phyloP scores from a whole-genome alignment of 1,140 invertebrate species.

The Nylanderia fulva region DNA sequence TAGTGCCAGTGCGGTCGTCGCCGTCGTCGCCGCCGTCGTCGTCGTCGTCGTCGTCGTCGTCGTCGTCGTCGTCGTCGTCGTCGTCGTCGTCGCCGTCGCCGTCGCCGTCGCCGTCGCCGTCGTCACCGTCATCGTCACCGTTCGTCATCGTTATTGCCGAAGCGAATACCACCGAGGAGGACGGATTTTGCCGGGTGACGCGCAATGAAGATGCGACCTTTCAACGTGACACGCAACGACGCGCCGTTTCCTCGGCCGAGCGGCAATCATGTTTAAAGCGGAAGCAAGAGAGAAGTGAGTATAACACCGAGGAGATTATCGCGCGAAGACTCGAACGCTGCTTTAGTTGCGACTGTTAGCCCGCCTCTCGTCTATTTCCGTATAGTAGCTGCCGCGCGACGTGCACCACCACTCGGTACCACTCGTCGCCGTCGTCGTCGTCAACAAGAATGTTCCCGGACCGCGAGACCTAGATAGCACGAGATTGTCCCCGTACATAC shows the following conservation, averaged over 20 bases:
- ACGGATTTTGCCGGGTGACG: conserved; percentile 5
- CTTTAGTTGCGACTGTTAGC: not conserved
- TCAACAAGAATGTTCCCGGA: conserved; percentile 48
- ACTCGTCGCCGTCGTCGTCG: not conserved
- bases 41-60: conserved; percentile 17
- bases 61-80: not conserved
- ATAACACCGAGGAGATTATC: not conserved
- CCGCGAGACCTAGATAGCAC: conserved; percentile 53
- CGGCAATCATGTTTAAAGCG: conserved; percentile 38
- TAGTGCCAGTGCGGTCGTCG: conserved; percentile 61
- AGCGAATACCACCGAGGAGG: not conserved
- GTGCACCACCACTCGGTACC: conserved; percentile 31
- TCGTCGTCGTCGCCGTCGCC: not conserved
- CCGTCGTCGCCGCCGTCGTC: conserved; percentile 22
- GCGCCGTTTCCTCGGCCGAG: conserved; percentile 26
- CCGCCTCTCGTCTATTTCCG: conserved; percentile 62
- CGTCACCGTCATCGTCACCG: not conserved
- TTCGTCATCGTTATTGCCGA: conserved; percentile 35
- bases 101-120: not conserved
- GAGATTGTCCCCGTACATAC: not conserved
- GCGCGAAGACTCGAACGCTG: not conserved
- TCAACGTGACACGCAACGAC: conserved; percentile 36
- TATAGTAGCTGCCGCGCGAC: conserved; percentile 65
- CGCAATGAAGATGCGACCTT: conserved; percentile 35
- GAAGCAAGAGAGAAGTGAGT: conserved; percentile 62